phyloP scores from a whole-genome alignment of 2,888 invertebrate species.

The Microchrysa polita region DNA sequence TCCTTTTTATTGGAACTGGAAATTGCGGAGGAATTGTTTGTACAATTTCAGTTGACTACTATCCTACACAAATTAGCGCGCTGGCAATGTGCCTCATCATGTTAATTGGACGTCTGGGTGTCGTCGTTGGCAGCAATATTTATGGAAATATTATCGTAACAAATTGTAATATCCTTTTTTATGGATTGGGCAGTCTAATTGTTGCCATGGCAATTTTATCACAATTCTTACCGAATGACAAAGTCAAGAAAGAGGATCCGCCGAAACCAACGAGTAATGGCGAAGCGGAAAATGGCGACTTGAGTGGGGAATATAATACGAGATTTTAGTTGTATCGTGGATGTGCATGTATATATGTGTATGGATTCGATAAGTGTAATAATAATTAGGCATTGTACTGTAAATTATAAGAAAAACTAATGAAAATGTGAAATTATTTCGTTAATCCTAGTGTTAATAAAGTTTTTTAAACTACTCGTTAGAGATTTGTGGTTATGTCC shows the following conservation, averaged over 20 bases:
- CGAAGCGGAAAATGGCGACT: background rate
- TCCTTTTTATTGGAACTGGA: conserved; percentile 68
- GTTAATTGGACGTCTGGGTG: conserved; percentile 62
- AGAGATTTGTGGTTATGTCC: too few relatives aligned
- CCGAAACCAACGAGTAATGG: too few relatives aligned
- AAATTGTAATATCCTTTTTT: conserved; percentile 56
- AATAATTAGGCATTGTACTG: too few relatives aligned
- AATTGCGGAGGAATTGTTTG: conserved; percentile 69
- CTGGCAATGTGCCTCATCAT: conserved; percentile 63
- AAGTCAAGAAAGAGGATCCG: background rate
- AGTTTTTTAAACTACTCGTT: too few relatives aligned
- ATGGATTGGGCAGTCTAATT: conserved; percentile 53
- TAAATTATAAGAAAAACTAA: too few relatives aligned
- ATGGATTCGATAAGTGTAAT: too few relatives aligned
- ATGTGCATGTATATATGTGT: too few relatives aligned
- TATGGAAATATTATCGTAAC: conserved; percentile 56
- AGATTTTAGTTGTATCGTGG: background rate
- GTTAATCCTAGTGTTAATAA: too few relatives aligned
- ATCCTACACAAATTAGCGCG: conserved; percentile 67
- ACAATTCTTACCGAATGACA: conserved; percentile 36
- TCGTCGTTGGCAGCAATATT: conserved; percentile 59
- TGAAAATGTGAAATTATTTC: too few relatives aligned
- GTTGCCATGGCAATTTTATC: conserved; percentile 51
- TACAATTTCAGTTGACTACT: conserved; percentile 69
- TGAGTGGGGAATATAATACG: background rate